These are phyloP conservation scores for Nymphicus hollandicus DNA, from an alignment of 2,113 vertebrate genomes.

Conservation along the genomic window DNA sequence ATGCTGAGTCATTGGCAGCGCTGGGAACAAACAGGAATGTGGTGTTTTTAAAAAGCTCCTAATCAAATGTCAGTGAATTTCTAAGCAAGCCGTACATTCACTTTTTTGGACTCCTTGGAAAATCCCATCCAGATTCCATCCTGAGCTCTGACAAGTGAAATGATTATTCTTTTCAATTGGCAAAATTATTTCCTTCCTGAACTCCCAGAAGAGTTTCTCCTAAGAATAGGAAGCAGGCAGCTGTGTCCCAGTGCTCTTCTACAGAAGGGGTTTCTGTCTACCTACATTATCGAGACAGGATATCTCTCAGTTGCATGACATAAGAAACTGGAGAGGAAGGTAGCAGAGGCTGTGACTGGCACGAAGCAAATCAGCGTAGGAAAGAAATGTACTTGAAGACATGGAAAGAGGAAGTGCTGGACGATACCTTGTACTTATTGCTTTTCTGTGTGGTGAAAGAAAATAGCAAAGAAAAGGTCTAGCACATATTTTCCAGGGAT, in stretches of 20 bases:
- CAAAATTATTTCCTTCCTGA: background rate
- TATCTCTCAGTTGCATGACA: background rate
- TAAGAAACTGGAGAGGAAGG: rapidly evolving
- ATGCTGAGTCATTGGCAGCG: background rate
- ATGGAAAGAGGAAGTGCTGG: background rate
- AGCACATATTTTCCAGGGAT: background rate
- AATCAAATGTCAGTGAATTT: background rate
- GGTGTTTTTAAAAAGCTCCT: background rate
- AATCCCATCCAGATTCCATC: background rate
- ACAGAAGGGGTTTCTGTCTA: background rate
- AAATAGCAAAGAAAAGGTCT: background rate
- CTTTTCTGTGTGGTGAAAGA: background rate
- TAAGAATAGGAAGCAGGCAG: background rate
- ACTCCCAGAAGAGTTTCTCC: background rate
- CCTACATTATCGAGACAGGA: background rate
- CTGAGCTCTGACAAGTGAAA: background rate
- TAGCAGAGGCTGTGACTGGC: background rate
- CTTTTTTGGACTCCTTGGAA: background rate
- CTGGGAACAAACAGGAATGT: background rate
- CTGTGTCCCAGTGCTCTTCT: background rate
- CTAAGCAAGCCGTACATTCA: background rate
- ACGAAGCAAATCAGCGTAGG: rapidly evolving
- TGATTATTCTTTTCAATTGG: background rate
- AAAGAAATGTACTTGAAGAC: background rate
- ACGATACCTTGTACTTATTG: background rate